Conservation (phyloP, 2,888 invertebrate genomes). For the Acheta domesticus region DNA sequence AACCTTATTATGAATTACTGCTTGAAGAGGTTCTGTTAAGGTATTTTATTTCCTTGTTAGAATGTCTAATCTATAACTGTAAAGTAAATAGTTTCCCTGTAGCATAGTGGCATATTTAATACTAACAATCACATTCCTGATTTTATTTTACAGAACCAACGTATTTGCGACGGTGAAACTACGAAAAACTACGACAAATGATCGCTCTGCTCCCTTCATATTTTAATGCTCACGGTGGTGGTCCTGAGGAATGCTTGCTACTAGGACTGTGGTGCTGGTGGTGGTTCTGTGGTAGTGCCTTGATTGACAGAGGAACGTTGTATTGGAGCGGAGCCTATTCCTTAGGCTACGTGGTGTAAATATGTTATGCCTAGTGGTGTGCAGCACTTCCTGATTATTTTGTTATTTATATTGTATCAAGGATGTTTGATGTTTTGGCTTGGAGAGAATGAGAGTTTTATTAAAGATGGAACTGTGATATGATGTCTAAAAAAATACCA, state of each 20-base stretch:
- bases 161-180: constrained; percentile 86
- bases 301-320: neutral
- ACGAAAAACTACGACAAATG: constrained; percentile 81
- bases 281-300: constrained; percentile 5
- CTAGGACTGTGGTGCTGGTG: neutral
- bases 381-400: neutral
- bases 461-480: neutral
- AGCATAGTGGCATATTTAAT: too few species aligned
- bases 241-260: neutral
- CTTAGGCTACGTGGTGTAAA: neutral
- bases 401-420: constrained; percentile 2
- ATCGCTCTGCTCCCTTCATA: constrained; percentile 74
- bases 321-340: too few species aligned
- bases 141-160: constrained; percentile 66
- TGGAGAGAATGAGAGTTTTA: neutral
- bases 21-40: too few species aligned
- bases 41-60: too few species aligned
- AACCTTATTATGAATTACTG: too few species aligned
- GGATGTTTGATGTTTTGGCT: constrained; percentile 11
- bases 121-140: neutral
- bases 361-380: neutral
- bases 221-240: constrained; percentile 46
- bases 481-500: neutral
- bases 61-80: too few species aligned
- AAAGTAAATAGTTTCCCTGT: too few species aligned